Percentiles rank a stretch among this genome's conserved stretches.
Conservation (phyloP, 2,888 invertebrate species). For the Anagyrus pseudococci region DNA sequence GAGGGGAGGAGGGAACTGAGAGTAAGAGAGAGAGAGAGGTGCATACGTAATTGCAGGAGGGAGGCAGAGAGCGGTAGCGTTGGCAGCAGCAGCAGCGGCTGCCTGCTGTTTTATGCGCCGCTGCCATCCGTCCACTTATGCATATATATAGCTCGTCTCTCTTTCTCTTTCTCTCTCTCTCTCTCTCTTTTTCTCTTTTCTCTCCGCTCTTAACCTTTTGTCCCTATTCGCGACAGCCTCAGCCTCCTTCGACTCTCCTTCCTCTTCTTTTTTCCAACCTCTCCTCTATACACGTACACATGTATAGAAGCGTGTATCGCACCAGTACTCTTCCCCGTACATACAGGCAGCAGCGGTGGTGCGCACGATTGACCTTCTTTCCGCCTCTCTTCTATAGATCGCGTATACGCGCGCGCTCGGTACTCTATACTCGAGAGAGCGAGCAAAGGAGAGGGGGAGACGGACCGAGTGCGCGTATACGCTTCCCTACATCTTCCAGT, state of each 20-base stretch:
- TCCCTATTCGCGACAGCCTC: conserved; percentile 7
- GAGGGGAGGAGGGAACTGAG: conserved; percentile 51
- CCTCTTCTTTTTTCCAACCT: conserved; percentile 12
- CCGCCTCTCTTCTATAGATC: conserved; percentile 7
- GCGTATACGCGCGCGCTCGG: neutral
- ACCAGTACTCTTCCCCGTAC: conserved; percentile 2
- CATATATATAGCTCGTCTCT: conserved; percentile 1
- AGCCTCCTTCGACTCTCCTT: conserved; percentile 5
- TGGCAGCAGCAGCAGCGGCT: conserved; percentile 29
- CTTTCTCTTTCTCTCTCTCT: conserved; percentile 8
- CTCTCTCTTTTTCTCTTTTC: conserved; percentile 12
- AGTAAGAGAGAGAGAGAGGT: conserved; percentile 48
- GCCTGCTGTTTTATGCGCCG: conserved; percentile 46
- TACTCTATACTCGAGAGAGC: neutral
- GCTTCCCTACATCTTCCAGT: no score
- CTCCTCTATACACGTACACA: no score
- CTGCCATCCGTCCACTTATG: conserved; percentile 36
- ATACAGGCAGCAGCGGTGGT: neutral
- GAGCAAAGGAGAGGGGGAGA: conserved; percentile 2
- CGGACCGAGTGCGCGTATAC: neutral
- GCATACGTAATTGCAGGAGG: conserved; percentile 56
- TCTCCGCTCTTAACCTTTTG: conserved; percentile 28
- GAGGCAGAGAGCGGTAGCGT: conserved; percentile 41
- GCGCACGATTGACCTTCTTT: conserved; percentile 37
- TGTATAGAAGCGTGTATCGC: no score